A percentile compares a stretch with the other conserved stretches of the same genome.
phyloP scores from a whole-genome alignment of 1,140 invertebrate species.

The Dolichoris vasculosae region DNA sequence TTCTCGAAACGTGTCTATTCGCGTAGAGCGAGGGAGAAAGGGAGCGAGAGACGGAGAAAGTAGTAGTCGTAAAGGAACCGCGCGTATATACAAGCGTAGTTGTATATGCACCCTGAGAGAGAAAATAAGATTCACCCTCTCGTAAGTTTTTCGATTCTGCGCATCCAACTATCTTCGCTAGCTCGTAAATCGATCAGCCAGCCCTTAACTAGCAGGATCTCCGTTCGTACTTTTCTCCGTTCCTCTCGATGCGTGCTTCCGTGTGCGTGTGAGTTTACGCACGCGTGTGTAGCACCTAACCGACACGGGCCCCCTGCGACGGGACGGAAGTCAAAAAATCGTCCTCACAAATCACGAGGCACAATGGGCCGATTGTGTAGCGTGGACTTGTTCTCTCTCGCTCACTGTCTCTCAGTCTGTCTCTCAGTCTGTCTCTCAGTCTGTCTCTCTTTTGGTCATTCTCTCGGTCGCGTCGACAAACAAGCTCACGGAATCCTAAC shows the following conservation, averaged over 20 bases:
- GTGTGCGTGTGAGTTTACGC: not conserved
- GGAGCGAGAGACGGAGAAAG: not conserved
- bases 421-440: conserved; percentile 3
- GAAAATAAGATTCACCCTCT: conserved; percentile 59
- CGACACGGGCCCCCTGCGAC: conserved; percentile 19
- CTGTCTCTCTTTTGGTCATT: conserved; percentile 31
- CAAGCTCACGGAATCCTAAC: conserved; percentile 61
- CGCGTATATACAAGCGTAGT: too few relatives aligned
- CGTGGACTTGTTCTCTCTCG: conserved; percentile 55
- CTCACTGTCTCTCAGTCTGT: conserved; percentile 19
- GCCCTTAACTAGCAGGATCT: conserved; percentile 60
- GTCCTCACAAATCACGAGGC: conserved; percentile 72
- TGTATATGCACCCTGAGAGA: not conserved
- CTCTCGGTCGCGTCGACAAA: conserved; percentile 57
- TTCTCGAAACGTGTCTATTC: not conserved
- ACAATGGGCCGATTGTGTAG: conserved; percentile 73
- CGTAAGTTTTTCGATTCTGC: conserved; percentile 20
- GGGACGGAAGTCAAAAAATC: conserved; percentile 72
- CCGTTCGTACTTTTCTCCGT: conserved; percentile 51
- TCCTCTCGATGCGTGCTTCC: not conserved
- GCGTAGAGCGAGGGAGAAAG: not conserved
- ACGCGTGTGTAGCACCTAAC: conserved; percentile 36
- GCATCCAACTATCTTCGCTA: conserved; percentile 53
- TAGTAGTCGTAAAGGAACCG: not conserved
- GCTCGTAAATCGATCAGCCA: conserved; percentile 63